phyloP scores from a whole-genome alignment of 2,888 invertebrate genomes.

The Clostera curtula region DNA sequence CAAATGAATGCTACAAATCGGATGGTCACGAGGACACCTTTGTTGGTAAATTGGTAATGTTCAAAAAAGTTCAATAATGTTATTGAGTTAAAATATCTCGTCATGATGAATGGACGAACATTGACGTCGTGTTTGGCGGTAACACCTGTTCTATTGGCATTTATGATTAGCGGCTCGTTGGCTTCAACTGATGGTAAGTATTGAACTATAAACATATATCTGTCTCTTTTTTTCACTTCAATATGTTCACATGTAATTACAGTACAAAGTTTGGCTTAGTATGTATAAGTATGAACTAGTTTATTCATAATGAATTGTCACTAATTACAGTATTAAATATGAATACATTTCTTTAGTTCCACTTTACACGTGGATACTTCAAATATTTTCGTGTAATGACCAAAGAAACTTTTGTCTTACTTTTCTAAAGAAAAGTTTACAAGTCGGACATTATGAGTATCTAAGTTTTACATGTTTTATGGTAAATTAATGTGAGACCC shows the following conservation, averaged over 20 bases:
- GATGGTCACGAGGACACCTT: slow-evolving; percentile 46
- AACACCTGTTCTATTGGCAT: slow-evolving; percentile 41
- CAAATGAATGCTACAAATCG: slow-evolving; percentile 57
- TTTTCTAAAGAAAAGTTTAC: not conserved
- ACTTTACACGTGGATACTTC: not conserved
- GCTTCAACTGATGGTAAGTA: slow-evolving; percentile 62
- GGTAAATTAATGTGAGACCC: too few species aligned
- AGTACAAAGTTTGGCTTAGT: too few species aligned
- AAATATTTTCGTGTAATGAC: not conserved
- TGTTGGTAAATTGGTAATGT: slow-evolving; percentile 44
- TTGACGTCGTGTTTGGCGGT: slow-evolving; percentile 39
- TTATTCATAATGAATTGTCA: not conserved
- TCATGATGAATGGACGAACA: slow-evolving; percentile 52
- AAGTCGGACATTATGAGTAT: too few species aligned
- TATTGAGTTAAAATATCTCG: slow-evolving; percentile 49
- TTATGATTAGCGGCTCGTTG: slow-evolving; percentile 42
- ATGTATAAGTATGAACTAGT: too few species aligned
- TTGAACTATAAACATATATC: too few species aligned
- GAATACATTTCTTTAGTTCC: not conserved
- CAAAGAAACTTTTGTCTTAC: not conserved
- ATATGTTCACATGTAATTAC: too few species aligned
- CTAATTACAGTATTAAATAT: slow-evolving; percentile 1
- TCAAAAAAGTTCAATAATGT: slow-evolving; percentile 53
- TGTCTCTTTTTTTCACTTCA: too few species aligned
- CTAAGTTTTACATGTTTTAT: not conserved